These are phyloP conservation scores for Oryzias celebensis DNA, from an alignment of 2,113 vertebrate genomes.

Conservation along the genomic window DNA sequence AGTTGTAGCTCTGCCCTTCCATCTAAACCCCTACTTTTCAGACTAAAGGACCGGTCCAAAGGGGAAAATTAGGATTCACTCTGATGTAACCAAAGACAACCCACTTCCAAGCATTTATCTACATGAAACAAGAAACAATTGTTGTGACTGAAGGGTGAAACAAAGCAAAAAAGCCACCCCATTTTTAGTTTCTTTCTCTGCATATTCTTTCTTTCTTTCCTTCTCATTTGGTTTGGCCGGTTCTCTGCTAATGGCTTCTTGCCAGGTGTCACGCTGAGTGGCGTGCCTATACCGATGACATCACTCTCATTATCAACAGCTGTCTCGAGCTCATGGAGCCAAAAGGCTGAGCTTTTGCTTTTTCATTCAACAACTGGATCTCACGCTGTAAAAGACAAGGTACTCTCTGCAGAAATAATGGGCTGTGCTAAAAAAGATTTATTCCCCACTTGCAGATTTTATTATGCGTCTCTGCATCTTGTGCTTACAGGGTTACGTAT, in stretches of 20 bases:
- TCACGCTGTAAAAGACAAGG: slow-evolving; percentile 48
- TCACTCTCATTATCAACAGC: slow-evolving; percentile 54
- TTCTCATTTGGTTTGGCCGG: slow-evolving; percentile 37
- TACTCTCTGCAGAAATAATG: slow-evolving; percentile 41
- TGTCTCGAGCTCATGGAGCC: slow-evolving; percentile 30
- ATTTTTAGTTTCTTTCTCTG: too few species aligned
- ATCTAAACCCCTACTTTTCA: too few species aligned
- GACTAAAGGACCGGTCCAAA: too few species aligned
- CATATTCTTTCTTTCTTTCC: neutral
- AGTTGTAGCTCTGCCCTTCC: too few species aligned
- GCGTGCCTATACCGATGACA: slow-evolving; percentile 72
- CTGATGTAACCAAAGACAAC: too few species aligned
- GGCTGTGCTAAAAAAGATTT: slow-evolving; percentile 45
- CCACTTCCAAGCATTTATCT: too few species aligned
- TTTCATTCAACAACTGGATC: slow-evolving; percentile 41
- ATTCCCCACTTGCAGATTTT: slow-evolving; percentile 28
- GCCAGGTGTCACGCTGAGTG: slow-evolving; percentile 64
- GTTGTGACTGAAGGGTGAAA: too few species aligned
- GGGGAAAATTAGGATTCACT: too few species aligned
- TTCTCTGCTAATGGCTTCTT: slow-evolving; percentile 44
- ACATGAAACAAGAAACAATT: too few species aligned
- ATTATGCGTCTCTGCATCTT: slow-evolving; percentile 29
- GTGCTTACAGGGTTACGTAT: neutral
- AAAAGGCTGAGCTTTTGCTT: slow-evolving; percentile 33
- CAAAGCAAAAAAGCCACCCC: neutral